A percentile compares a stretch with the other conserved stretches of the same genome.
Evolutionary conservation across 2,113 vertebrate species (phyloP).

Genomic region (Typhlomys cinereus): DNA sequence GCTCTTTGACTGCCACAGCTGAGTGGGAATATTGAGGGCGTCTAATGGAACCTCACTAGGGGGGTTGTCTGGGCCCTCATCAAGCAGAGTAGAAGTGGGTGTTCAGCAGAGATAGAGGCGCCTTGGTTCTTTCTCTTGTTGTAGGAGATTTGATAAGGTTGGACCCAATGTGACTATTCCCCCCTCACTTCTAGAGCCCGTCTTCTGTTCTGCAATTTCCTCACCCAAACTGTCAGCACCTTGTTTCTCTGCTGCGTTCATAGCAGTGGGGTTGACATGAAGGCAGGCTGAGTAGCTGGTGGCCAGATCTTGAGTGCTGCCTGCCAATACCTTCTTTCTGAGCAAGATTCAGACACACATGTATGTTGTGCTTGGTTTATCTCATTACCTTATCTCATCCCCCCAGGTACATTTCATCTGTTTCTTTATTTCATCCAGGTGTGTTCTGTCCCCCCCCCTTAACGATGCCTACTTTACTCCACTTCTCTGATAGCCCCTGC

Average conservation of each 20-base stretch:
- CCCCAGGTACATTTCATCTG: neutral
- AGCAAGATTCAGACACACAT: neutral
- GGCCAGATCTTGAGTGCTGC: neutral
- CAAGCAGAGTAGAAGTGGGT: neutral
- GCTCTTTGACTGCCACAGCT: neutral
- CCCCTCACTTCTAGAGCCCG: neutral
- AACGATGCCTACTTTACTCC: neutral
- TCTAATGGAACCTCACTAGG: neutral
- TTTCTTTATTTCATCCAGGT: neutral
- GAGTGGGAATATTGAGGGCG: neutral
- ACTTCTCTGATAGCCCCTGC: neutral
- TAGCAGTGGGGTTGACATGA: no score
- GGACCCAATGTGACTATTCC: neutral
- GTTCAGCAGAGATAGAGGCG: neutral
- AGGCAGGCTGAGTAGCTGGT: neutral
- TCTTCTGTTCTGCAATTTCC: neutral
- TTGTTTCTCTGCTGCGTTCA: neutral
- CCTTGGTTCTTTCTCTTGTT: neutral
- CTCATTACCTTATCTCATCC: neutral
- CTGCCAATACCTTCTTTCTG: neutral
- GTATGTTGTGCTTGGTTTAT: neutral
- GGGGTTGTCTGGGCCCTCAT: neutral
- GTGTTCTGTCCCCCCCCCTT: accelerated
- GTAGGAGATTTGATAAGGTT: no score
- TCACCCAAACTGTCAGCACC: neutral